phyloP scores from a whole-genome alignment of 2,888 invertebrate genomes.

The Drosophila multiciliata region DNA sequence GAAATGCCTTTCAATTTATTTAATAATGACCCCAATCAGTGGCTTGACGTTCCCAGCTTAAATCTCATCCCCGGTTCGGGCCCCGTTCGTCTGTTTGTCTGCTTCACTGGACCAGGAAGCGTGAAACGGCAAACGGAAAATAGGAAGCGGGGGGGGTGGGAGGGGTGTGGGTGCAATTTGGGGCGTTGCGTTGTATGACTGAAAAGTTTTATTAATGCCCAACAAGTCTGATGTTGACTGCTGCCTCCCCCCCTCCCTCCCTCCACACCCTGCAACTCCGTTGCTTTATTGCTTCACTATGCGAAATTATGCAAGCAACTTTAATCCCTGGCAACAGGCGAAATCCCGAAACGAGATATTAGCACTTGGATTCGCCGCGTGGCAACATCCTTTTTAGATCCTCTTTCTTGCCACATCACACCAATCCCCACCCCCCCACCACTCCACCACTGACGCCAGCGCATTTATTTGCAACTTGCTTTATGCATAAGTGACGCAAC shows the following conservation, averaged over 20 bases:
- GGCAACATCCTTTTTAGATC: not conserved
- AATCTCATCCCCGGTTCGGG: conserved; percentile 23
- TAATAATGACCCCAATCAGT: conserved; percentile 66
- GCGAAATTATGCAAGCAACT: conserved; percentile 75
- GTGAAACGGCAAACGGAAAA: not conserved
- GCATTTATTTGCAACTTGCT: conserved; percentile 60
- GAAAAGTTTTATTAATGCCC: conserved; percentile 58
- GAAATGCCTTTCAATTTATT: conserved; percentile 66
- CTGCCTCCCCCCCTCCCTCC: not conserved
- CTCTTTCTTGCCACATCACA: not conserved
- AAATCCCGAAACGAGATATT: conserved; percentile 51
- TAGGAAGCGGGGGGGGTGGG: not conserved
- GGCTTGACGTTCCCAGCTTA: conserved; percentile 51
- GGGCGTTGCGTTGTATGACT: conserved; percentile 28
- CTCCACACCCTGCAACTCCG: not conserved
- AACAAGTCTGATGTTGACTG: conserved; percentile 37
- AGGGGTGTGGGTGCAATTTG: not conserved
- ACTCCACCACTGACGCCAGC: not conserved
- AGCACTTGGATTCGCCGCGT: conserved; percentile 40
- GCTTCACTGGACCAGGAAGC: not conserved
- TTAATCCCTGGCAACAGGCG: conserved; percentile 61
- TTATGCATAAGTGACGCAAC: conserved; percentile 71
- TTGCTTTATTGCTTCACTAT: conserved; percentile 61
- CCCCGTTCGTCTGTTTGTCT: conserved; percentile 16
- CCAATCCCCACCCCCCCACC: not conserved